These are phyloP conservation scores for Agrotis ipsilon DNA, from an alignment of 2,888 invertebrate species.

Conservation along the genomic window DNA sequence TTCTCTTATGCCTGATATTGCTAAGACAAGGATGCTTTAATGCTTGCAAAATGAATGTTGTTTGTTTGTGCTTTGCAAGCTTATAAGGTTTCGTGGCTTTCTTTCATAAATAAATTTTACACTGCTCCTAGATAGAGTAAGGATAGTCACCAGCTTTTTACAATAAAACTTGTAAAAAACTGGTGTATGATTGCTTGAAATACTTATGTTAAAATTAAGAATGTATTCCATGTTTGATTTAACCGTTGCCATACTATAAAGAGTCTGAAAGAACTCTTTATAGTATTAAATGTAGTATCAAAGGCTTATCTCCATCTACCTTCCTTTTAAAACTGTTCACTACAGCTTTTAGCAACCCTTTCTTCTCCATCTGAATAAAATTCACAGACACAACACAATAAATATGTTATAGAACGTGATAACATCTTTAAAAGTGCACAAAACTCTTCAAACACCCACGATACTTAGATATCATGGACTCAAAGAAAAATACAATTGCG, in stretches of 20 bases:
- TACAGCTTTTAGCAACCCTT: constrained; percentile 2
- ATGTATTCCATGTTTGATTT: not conserved
- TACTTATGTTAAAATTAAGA: not conserved
- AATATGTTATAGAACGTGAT: constrained; percentile 26
- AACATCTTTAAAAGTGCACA: constrained; percentile 14
- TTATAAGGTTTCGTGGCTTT: constrained; percentile 5
- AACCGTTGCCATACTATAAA: not conserved
- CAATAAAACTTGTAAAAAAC: not conserved
- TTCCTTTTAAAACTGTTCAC: not conserved
- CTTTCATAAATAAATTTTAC: not conserved
- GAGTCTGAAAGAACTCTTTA: not conserved
- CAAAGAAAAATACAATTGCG: constrained; percentile 44
- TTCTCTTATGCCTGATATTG: constrained; percentile 74
- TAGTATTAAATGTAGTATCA: not conserved
- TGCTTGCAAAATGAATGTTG: constrained; percentile 38
- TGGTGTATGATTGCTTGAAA: not conserved
- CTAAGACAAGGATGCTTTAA: constrained; percentile 62
- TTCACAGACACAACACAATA: constrained; percentile 11
- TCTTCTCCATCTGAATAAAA: constrained; percentile 19
- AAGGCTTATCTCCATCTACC: too few relatives aligned
- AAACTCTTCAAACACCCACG: constrained; percentile 9
- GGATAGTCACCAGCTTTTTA: not conserved
- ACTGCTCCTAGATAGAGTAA: not conserved
- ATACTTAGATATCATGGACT: constrained; percentile 17
- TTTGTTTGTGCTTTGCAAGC: constrained; percentile 37